Conservation (phyloP, 2,797 vertebrate species). For the Telmatherina bonti region DNA sequence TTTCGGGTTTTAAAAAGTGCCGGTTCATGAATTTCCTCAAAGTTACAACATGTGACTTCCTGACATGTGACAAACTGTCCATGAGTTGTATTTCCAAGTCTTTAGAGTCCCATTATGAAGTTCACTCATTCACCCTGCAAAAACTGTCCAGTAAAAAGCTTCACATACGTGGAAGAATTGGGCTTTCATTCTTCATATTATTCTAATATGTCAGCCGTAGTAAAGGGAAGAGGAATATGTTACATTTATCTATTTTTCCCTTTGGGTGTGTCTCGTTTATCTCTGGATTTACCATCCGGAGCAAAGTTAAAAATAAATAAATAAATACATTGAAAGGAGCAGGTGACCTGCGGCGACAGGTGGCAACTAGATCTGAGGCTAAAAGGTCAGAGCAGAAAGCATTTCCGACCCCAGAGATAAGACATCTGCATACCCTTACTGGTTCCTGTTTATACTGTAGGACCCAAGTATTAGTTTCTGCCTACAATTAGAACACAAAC, state of each 20-base stretch:
- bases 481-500: background rate
- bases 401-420: conserved; percentile 67
- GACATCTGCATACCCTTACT: conserved; percentile 11
- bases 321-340: background rate
- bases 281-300: conserved; percentile 61
- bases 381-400: conserved; percentile 72
- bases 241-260: background rate
- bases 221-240: no score
- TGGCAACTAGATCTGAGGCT: conserved; percentile 73
- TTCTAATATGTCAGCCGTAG: no score
- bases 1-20: background rate
- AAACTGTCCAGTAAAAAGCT: background rate
- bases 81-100: background rate
- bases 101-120: background rate
- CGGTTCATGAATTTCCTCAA: background rate
- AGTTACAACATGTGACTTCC: background rate
- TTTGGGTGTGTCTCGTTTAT: conserved; percentile 57
- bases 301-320: conserved; percentile 39
- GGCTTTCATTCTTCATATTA: no score
- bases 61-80: no score
- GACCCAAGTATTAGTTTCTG: background rate
- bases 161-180: no score
- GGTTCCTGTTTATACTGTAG: conserved; percentile 21
- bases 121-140: background rate
- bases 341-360: conserved; percentile 75